phyloP scores from a whole-genome alignment of 1,140 invertebrate species.

The Drosophila pseudoobscura region DNA sequence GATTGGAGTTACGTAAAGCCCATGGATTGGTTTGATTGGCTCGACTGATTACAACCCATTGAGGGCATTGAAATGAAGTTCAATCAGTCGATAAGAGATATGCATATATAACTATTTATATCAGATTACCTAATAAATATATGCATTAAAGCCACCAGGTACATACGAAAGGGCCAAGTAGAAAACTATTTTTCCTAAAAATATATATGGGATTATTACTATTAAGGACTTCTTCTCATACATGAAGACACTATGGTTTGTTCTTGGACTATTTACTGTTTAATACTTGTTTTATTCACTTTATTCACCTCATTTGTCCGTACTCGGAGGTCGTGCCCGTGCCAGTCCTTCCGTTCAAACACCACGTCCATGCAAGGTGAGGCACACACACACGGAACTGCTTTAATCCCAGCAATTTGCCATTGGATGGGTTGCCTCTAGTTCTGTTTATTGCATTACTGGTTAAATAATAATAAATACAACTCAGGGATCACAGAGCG shows the following conservation, averaged over 20 bases:
- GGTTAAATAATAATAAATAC: conserved; percentile 59
- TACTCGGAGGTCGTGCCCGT: conserved; percentile 20
- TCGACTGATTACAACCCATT: conserved; percentile 21
- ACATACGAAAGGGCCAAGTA: too few relatives aligned
- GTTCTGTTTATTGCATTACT: conserved; percentile 58
- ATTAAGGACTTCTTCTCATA: too few relatives aligned
- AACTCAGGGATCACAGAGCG: conserved; percentile 31
- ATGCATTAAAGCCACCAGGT: too few relatives aligned
- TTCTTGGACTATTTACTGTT: not conserved
- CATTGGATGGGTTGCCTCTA: conserved; percentile 29
- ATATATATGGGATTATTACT: too few relatives aligned
- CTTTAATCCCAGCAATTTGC: conserved; percentile 38
- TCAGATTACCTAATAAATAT: too few relatives aligned
- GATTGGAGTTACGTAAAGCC: too few relatives aligned
- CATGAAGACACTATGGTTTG: too few relatives aligned
- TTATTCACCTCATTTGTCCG: not conserved
- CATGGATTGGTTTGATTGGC: conserved; percentile 15
- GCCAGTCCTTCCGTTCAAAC: not conserved
- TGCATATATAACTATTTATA: too few relatives aligned
- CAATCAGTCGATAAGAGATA: not conserved
- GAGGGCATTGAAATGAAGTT: conserved; percentile 11
- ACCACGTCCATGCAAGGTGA: conserved; percentile 27
- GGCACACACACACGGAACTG: not conserved
- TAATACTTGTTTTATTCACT: too few relatives aligned
- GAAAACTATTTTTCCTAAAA: too few relatives aligned